These are phyloP conservation scores for Falco peregrinus DNA, from an alignment of 2,797 vertebrate genomes.

Conservation along the genomic window DNA sequence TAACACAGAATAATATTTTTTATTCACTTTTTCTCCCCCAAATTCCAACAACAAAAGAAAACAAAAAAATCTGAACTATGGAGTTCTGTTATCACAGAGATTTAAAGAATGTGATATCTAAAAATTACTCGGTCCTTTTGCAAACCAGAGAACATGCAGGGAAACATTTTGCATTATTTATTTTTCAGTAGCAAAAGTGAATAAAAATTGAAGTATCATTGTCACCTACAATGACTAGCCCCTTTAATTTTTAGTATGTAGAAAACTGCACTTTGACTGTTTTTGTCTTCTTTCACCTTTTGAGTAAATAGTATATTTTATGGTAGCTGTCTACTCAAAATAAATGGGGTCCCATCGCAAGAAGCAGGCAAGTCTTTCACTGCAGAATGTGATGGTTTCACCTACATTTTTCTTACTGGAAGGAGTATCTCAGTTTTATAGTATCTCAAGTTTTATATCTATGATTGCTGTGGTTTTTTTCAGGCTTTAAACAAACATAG, in stretches of 20 bases:
- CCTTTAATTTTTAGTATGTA: neutral
- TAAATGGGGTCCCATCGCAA: neutral
- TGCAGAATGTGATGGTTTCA: neutral
- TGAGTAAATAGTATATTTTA: neutral
- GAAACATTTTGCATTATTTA: neutral
- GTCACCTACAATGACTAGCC: neutral
- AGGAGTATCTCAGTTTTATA: neutral
- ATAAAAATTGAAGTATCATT: neutral
- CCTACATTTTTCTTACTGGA: neutral
- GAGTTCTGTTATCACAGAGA: neutral
- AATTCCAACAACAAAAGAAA: neutral
- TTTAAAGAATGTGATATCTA: neutral
- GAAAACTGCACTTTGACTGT: neutral
- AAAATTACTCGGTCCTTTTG: neutral
- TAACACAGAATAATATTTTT: neutral
- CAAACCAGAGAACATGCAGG: neutral
- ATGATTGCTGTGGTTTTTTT: constrained; percentile 18
- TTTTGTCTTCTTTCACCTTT: neutral
- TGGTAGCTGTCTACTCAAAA: neutral
- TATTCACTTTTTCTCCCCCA: neutral
- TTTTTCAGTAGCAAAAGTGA: neutral
- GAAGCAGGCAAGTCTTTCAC: neutral
- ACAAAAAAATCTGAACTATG: neutral
- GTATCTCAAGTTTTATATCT: neutral
- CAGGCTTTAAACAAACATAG: constrained; percentile 86